Evolutionary conservation across 2,888 invertebrate genomes (phyloP), one percentile per base, ranked within the genome.

Genomic region (Tenthredo scrophulariae): DNA sequence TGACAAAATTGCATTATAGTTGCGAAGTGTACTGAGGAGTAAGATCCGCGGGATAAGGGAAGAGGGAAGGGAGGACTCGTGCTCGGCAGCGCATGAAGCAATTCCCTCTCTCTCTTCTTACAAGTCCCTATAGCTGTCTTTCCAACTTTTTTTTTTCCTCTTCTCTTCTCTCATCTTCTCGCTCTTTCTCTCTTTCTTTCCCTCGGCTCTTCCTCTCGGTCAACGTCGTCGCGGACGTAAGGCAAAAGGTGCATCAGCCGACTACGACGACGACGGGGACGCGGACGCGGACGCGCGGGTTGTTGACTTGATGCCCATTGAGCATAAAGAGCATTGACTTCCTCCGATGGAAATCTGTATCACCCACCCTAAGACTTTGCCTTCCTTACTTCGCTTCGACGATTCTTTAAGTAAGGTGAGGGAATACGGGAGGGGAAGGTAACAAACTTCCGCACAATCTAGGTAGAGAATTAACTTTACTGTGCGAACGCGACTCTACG

Each of bases 251-350:
- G 80, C 72, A 79, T 75, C 74, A 77, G 58, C 50, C 67, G 80
- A 87, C 67, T 62, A 40, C 70, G 58, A 58, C 58, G 58, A 58
- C 58, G 22, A 22, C 18, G 22, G 5, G 22, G 58, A 58, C n/a
- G 58, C 6, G 22, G 58, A n/a, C 58, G 58, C 18, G 22, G 58
- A 26, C 22, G 62, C 18, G 88, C 89, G 90, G 91, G 91, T 92
- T 92, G 92, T 92, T 92, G 92, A 92, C 92, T 92, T 90, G 91
- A 87, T 92, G 91, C 89, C 91, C 92, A 92, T 92, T 92, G 91
- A 91, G 92, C 92, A 92, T 92, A 91, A 92, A 92, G 92, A 91
- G 92, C 92, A 92, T 92, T 90, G 92, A 92, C 91, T 91, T 89
- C 89, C 87, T 86, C 87, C 89, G 91, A 91, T 91, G 91, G 91